Conservation (phyloP, 2,113 vertebrate genomes). For the Neoarius graeffei region DNA sequence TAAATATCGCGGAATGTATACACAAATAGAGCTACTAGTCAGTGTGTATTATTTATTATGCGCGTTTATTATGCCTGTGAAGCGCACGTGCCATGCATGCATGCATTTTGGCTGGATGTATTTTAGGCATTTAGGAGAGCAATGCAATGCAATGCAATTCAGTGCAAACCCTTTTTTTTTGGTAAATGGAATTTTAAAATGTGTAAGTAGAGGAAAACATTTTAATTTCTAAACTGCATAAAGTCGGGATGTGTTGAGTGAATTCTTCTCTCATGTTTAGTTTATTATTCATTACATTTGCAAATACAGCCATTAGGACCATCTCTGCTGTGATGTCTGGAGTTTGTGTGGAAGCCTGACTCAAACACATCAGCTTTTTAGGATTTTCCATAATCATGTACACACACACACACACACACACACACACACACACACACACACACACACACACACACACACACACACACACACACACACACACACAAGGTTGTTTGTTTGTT, state of each 20-base stretch:
- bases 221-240: not conserved
- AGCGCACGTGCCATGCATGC: not conserved
- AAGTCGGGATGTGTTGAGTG: not conserved
- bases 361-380: not conserved
- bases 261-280: not conserved
- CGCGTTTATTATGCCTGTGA: not conserved
- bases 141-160: too few relatives aligned
- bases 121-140: not conserved
- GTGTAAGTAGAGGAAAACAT: constrained; percentile 1
- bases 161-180: not conserved
- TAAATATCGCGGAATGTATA: constrained; percentile 13
- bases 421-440: not conserved
- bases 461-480: not conserved
- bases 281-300: not conserved
- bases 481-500: too few relatives aligned
- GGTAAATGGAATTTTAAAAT: not conserved
- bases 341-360: not conserved
- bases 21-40: not conserved
- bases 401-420: not conserved
- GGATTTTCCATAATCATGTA: not conserved
- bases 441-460: not conserved
- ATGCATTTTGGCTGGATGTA: not conserved
- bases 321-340: not conserved
- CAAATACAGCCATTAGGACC: not conserved
- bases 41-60: not conserved